Percentiles rank a stretch among this genome's conserved stretches.
Evolutionary conservation across 1,140 invertebrate genomes (phyloP).

Genomic region (Acyrthosiphon pisum): DNA sequence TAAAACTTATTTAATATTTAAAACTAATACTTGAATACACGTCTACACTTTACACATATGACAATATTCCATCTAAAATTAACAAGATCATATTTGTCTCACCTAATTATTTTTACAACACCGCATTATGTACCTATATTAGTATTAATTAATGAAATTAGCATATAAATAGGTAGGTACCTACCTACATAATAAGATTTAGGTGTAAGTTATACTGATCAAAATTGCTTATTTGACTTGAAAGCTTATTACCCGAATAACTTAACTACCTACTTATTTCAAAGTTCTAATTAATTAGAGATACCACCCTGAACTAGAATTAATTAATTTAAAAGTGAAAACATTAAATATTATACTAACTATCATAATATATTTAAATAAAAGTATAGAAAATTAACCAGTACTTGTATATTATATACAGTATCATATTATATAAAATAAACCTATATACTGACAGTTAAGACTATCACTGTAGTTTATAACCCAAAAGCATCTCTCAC

Average conservation of each 20-base stretch:
- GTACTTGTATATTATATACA: too few relatives aligned
- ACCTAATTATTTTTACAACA: too few relatives aligned
- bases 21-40: background rate
- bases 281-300: background rate
- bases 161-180: background rate
- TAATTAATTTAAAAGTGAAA: background rate
- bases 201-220: background rate
- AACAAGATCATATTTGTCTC: background rate
- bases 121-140: background rate
- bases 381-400: background rate
- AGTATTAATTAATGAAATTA: background rate
- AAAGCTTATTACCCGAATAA: background rate
- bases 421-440: background rate
- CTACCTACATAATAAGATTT: background rate
- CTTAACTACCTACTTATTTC: background rate
- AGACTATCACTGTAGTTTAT: background rate
- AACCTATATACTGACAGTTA: background rate
- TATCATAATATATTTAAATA: background rate
- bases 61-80: background rate
- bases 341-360: background rate
- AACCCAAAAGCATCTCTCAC: background rate
- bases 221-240: background rate
- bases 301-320: background rate
- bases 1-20: background rate
- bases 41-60: background rate